Percentiles rank a stretch among this genome's conserved stretches.
Conservation (phyloP, 2,888 invertebrate genomes). For the Toxonevra muliebris region DNA sequence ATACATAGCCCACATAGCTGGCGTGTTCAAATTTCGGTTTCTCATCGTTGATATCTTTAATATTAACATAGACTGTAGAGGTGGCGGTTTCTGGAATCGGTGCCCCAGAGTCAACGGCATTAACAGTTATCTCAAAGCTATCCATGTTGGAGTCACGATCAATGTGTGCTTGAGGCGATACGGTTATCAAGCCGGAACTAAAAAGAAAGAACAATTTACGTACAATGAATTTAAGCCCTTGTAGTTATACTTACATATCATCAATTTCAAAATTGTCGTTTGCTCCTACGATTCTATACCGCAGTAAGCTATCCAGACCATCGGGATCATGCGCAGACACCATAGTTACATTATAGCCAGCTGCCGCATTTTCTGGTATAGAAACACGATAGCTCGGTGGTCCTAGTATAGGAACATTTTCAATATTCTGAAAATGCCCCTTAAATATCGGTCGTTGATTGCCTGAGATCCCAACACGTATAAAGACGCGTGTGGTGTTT, state of each 20-base stretch:
- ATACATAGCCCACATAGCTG: constrained; percentile 75
- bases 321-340: constrained; percentile 83
- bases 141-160: constrained; percentile 76
- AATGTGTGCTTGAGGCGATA: constrained; percentile 76
- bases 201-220: constrained; percentile 8
- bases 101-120: constrained; percentile 78
- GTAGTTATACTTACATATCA: constrained; percentile 68
- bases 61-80: constrained; percentile 76
- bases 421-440: constrained; percentile 73
- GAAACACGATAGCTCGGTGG: constrained; percentile 78
- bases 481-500: constrained; percentile 73
- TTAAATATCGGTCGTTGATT: constrained; percentile 83
- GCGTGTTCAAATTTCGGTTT: constrained; percentile 76
- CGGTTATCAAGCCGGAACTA: constrained; percentile 75
- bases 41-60: constrained; percentile 83
- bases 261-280: constrained; percentile 82
- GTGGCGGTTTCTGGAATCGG: constrained; percentile 82
- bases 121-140: constrained; percentile 75
- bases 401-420: constrained; percentile 69
- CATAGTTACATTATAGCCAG: constrained; percentile 75
- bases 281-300: constrained; percentile 78
- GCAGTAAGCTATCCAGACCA: constrained; percentile 75
- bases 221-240: neutral
- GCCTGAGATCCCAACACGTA: constrained; percentile 82
- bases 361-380: constrained; percentile 75